These are phyloP conservation scores for Epinephelus cyanopodus DNA, from an alignment of 2,113 vertebrate genomes.

Conservation along the genomic window DNA sequence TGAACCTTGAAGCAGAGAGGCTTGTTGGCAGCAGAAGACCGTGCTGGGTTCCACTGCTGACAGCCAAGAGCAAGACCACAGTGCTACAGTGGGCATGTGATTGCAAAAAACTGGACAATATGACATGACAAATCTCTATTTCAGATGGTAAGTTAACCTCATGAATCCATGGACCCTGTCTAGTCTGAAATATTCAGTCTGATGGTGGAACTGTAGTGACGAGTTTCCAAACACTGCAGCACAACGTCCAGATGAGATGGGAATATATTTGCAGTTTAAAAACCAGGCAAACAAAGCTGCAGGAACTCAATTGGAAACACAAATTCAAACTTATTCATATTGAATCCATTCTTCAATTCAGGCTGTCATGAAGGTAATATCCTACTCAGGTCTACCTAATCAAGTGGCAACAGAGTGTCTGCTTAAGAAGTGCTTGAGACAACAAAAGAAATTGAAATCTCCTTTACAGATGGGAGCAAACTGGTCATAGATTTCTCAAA, in stretches of 20 bases:
- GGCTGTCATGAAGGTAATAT: neutral
- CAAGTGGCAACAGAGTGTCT: neutral
- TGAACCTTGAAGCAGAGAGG: neutral
- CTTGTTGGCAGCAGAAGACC: neutral
- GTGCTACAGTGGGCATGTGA: neutral
- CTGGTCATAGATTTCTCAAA: neutral
- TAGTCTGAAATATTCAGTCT: neutral
- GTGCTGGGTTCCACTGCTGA: neutral
- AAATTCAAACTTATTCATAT: neutral
- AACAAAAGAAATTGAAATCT: neutral
- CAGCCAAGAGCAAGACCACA: neutral
- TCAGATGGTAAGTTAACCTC: neutral
- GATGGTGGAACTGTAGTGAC: neutral
- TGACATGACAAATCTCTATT: neutral
- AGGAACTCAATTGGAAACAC: neutral
- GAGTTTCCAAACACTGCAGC: neutral
- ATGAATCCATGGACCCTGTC: neutral
- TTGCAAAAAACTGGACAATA: neutral
- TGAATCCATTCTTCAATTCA: neutral
- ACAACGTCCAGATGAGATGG: neutral
- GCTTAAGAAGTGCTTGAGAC: constrained; percentile 4
- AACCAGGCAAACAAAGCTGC: constrained; percentile 7
- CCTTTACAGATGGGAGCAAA: neutral
- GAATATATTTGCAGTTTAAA: neutral
- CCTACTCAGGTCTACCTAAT: constrained; percentile 7